phyloP scores from a whole-genome alignment of 2,797 vertebrate species.

The Eulemur albifrons region DNA sequence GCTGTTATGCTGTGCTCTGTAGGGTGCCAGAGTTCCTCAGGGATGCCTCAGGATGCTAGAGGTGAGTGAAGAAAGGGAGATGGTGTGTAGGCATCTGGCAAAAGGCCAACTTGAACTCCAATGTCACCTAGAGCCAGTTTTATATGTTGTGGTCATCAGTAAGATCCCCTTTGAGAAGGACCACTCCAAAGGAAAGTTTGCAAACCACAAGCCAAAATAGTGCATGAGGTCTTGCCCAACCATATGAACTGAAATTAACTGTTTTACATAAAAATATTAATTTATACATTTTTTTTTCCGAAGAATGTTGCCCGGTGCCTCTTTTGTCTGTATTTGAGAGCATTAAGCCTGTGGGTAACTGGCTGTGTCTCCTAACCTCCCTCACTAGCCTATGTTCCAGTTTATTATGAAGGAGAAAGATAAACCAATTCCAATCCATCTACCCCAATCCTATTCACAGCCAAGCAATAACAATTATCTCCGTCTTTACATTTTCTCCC shows the following conservation, averaged over 20 bases:
- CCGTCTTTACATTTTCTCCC: constrained; percentile 84
- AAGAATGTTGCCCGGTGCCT: not conserved
- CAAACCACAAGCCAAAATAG: not conserved
- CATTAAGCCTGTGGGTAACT: not conserved
- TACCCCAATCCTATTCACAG: constrained; percentile 82
- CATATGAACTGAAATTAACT: not conserved
- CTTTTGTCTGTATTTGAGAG: constrained; percentile 21
- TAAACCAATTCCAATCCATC: constrained; percentile 86
- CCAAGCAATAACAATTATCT: constrained; percentile 87
- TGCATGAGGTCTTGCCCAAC: not conserved
- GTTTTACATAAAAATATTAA: constrained; percentile 25
- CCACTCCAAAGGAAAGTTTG: not conserved
- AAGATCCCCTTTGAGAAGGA: not conserved
- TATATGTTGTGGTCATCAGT: not conserved
- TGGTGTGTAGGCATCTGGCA: accelerated
- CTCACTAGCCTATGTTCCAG: constrained; percentile 22
- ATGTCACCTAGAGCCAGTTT: not conserved
- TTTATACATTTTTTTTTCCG: not conserved
- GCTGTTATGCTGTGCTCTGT: not conserved
- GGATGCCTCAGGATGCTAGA: not conserved
- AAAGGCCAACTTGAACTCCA: not conserved
- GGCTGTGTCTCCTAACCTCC: not conserved
- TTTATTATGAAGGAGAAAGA: constrained; percentile 83
- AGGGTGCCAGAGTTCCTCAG: not conserved
- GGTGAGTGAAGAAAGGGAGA: not conserved